phyloP scores from a whole-genome alignment of 2,113 vertebrate genomes.

The Arenaria interpres region DNA sequence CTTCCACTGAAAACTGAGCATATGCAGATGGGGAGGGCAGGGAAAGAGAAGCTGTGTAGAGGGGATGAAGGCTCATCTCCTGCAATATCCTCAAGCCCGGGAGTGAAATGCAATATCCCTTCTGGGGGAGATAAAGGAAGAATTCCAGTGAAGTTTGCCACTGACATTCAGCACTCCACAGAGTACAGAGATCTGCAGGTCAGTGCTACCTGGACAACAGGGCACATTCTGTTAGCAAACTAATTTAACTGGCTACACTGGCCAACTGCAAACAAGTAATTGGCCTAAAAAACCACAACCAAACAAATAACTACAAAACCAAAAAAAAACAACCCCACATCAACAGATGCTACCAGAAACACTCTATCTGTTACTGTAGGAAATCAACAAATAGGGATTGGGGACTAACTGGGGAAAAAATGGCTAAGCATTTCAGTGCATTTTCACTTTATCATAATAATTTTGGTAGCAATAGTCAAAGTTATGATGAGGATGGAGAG shows the following conservation, averaged over 20 bases:
- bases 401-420: background rate
- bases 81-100: background rate
- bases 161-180: background rate
- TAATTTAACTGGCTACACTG: background rate
- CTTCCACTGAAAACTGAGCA: background rate
- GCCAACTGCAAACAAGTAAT: background rate
- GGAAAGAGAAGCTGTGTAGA: background rate
- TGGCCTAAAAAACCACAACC: background rate
- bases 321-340: background rate
- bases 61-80: background rate
- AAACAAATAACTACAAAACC: accelerated
- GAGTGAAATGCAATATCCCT: background rate
- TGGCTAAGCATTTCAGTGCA: background rate
- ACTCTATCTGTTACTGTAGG: background rate
- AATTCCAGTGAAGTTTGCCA: background rate
- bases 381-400: background rate
- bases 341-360: background rate
- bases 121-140: background rate
- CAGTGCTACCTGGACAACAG: background rate
- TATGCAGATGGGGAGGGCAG: too few relatives aligned
- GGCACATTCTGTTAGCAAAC: background rate
- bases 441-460: background rate
- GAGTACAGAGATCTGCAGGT: background rate
- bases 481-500: background rate
- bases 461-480: background rate